Evolutionary conservation across 2,797 vertebrate genomes (phyloP).

Genomic region (Neosilurus mollespiculum): DNA sequence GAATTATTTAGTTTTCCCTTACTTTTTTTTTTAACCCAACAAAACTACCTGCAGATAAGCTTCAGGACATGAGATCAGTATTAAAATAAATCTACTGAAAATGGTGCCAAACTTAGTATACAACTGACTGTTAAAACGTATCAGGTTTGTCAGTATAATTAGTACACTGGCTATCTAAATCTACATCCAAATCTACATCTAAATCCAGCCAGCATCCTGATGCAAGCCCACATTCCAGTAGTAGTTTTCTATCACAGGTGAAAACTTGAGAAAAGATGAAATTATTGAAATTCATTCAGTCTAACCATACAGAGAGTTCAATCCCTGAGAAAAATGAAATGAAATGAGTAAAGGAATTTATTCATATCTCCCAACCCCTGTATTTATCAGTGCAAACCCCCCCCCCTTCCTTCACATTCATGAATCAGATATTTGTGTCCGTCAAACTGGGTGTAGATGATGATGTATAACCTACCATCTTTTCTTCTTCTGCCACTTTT

Average conservation of each 20-base stretch:
- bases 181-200: neutral
- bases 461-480: neutral
- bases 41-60: neutral
- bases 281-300: neutral
- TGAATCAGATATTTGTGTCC: neutral
- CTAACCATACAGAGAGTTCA: neutral
- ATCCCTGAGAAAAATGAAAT: conserved; percentile 1
- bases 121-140: neutral
- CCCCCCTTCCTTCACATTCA: too few species aligned
- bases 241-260: neutral
- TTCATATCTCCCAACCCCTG: neutral
- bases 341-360: neutral
- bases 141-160: neutral
- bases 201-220: neutral
- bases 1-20: neutral
- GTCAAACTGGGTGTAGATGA: neutral
- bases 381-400: neutral
- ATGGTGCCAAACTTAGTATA: neutral
- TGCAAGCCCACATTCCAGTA: neutral
- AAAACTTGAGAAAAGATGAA: neutral
- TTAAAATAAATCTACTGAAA: neutral
- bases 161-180: neutral
- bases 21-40: neutral
- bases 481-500: conserved; percentile 2
- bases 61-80: neutral